phyloP scores from a whole-genome alignment of 2,113 vertebrate species.

The Anhinga anhinga region DNA sequence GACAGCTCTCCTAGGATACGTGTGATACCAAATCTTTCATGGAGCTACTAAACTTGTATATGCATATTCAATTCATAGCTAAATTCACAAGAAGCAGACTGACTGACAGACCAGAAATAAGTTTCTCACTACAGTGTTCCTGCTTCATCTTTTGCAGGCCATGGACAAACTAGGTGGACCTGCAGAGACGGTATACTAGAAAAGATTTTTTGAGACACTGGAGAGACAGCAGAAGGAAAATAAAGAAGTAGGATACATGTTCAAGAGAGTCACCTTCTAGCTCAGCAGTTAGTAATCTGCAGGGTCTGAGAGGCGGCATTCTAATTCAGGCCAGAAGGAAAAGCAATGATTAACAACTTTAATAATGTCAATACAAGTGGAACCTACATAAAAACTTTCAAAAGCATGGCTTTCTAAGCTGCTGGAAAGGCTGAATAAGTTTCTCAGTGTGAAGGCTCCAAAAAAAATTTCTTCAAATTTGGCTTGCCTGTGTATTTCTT shows the following conservation, averaged over 20 bases:
- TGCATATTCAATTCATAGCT: background rate
- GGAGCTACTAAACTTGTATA: constrained; percentile 26
- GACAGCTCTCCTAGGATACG: background rate
- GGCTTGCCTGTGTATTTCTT: background rate
- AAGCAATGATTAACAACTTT: constrained; percentile 42
- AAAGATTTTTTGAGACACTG: background rate
- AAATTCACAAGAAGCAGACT: background rate
- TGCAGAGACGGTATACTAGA: background rate
- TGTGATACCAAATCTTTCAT: background rate
- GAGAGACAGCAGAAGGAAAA: background rate
- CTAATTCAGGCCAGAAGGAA: constrained; percentile 31
- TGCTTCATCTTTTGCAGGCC: background rate
- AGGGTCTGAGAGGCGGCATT: background rate
- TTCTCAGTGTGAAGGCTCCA: constrained; percentile 29
- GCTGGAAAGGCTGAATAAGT: constrained; percentile 46
- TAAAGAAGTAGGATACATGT: background rate
- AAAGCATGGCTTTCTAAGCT: constrained; percentile 9
- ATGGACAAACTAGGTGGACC: background rate
- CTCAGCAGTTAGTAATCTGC: background rate
- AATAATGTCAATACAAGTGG: constrained; percentile 2
- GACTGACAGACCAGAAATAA: background rate
- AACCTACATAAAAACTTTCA: background rate
- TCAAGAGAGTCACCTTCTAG: background rate
- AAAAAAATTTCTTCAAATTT: constrained; percentile 26
- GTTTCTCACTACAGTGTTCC: background rate